Percentiles rank a stretch among this genome's conserved stretches.
Conservation (phyloP, 37 sponge, comb jelly and placozoan genomes). For the Theonella swinhoei region DNA sequence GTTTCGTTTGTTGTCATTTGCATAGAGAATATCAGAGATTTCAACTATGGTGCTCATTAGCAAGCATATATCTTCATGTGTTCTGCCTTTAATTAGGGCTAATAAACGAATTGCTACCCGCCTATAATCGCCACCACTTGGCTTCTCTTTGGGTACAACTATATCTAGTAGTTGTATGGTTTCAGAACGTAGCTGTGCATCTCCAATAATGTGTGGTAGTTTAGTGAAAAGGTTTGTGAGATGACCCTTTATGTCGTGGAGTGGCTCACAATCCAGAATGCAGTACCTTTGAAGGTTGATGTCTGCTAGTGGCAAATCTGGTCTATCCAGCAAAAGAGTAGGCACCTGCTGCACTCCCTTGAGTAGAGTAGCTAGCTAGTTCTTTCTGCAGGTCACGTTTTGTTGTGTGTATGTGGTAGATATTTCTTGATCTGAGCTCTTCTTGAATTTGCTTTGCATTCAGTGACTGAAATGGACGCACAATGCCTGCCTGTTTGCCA, state of each 20-base stretch:
- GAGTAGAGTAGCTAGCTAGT: not conserved
- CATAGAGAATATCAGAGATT: too few relatives aligned
- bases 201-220: not conserved
- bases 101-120: slow-evolving; percentile 7
- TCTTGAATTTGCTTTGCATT: not conserved
- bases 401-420: not conserved
- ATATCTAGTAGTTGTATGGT: not conserved
- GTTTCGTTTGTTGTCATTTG: too few relatives aligned
- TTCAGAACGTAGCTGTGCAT: not conserved
- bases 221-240: not conserved
- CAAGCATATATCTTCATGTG: too few relatives aligned
- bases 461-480: not conserved
- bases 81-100: not conserved
- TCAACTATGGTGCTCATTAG: too few relatives aligned
- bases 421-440: not conserved
- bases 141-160: too few relatives aligned
- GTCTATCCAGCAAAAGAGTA: slow-evolving; percentile 2
- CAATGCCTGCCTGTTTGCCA: not conserved
- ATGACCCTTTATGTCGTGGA: slow-evolving; percentile 21
- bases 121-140: slow-evolving; percentile 31
- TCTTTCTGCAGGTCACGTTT: not conserved
- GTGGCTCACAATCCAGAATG: slow-evolving; percentile 32
- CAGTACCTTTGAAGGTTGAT: not conserved
- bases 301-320: not conserved
- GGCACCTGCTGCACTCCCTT: slow-evolving; percentile 15